Evolutionary conservation across 2,888 invertebrate species (phyloP), one percentile per base, ranked within the genome.

Genomic region (Plebejus melissa): DNA sequence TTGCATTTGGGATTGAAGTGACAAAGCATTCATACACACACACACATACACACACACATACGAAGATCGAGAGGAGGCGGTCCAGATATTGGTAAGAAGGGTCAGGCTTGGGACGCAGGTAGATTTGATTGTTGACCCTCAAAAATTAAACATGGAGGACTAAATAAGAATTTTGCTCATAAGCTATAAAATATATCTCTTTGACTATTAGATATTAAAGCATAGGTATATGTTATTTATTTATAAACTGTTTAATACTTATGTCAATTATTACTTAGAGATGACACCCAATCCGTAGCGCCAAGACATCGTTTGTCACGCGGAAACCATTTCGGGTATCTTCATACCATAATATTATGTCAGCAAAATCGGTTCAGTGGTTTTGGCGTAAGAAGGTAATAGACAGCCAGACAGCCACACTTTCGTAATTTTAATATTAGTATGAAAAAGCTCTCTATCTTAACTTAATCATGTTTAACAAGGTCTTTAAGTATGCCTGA

Each of bases 91-190:
- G n/a, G 70, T 13, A 70, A 41, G 70, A 70, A 28, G 60, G 60
- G 60, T 60, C 60, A 60, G 60, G 60, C 22, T 60, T 60, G 60
- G 60, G 4, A 60, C 60, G 60, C 60, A 60, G 60, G 60, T 60
- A 60, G 28, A 11, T 60, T 28, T 22, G 60, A 60, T 60, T 60
- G 60, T 28, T 28, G 28, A 22, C 28, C 60, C 60, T 60, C 60
- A 9, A 58, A 58, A 58, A 58, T 58, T 58, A 58, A 60, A 28
- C 60, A 60, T 60, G 60, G 60, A 60, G 60, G 22, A 28, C 60
- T 28, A 60, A 60, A 28, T 41, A 38, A 41, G 22, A 41, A 70
- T 16, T 41, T 4, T 28, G 11, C 28, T 60, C 4, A 28, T 60
- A 0, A 60, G 7, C 2, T 41, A 11, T 7, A 46, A 7, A 46